Evolutionary conservation across 2,113 vertebrate genomes (phyloP).

Genomic region (Sclerurus mexicanus): DNA sequence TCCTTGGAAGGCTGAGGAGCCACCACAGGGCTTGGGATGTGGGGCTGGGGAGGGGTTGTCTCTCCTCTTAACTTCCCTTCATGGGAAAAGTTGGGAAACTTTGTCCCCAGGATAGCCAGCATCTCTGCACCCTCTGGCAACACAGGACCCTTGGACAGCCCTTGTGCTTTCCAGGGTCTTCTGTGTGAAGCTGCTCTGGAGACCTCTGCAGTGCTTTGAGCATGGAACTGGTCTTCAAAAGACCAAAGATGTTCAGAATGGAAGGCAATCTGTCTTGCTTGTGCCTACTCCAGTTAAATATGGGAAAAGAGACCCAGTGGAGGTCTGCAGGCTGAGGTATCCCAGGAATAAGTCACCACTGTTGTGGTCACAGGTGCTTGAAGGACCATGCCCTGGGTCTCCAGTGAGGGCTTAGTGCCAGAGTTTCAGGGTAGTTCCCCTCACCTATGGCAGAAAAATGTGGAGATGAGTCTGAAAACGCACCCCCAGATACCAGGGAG

Average conservation of each 20-base stretch:
- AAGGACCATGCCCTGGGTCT: background rate
- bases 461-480: background rate
- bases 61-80: background rate
- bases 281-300: background rate
- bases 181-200: background rate
- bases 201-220: background rate
- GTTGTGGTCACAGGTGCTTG: background rate
- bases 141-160: background rate
- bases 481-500: background rate
- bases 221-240: background rate
- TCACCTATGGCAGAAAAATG: background rate
- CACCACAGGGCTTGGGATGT: background rate
- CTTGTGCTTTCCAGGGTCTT: background rate
- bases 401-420: background rate
- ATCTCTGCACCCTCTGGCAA: background rate
- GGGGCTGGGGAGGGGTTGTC: background rate
- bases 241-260: background rate
- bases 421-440: background rate
- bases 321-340: background rate
- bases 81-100: background rate
- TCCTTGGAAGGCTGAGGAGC: background rate
- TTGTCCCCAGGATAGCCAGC: background rate
- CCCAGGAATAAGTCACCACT: background rate
- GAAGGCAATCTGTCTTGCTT: background rate
- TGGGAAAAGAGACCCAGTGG: background rate